A percentile compares a stretch with the other conserved stretches of the same genome.
These are phyloP conservation scores for Tetraneura akinire DNA, from an alignment of 1,140 invertebrate species.

Conservation along the genomic window DNA sequence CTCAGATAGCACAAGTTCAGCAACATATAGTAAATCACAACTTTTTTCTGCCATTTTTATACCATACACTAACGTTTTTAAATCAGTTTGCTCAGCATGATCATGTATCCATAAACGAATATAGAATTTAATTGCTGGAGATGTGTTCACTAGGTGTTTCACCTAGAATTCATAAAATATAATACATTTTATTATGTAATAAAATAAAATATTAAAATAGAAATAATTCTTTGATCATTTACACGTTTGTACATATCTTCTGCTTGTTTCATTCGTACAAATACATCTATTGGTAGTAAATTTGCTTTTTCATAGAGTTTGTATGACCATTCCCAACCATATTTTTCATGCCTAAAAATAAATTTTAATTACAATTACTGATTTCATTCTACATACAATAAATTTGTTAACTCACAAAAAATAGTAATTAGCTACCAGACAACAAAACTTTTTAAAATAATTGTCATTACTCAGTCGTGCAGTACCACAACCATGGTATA, in stretches of 20 bases:
- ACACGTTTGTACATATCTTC: conserved; percentile 56
- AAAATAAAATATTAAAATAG: neutral
- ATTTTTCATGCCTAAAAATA: conserved; percentile 26
- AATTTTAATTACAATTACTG: neutral
- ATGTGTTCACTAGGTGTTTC: conserved; percentile 44
- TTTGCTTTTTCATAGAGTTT: conserved; percentile 66
- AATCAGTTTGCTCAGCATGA: conserved; percentile 34
- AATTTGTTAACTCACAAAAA: conserved; percentile 61
- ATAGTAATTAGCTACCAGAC: conserved; percentile 68
- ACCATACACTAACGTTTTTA: conserved; percentile 36
- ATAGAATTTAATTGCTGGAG: conserved; percentile 33
- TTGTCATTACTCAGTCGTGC: conserved; percentile 58
- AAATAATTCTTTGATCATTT: too few species aligned
- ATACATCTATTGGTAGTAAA: conserved; percentile 61
- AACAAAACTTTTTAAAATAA: conserved; percentile 66
- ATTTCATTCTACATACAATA: neutral
- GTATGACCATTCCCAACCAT: conserved; percentile 65
- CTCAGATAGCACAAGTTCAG: conserved; percentile 33
- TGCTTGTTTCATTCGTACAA: conserved; percentile 59
- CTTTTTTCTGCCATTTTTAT: conserved; percentile 45
- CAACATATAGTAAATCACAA: conserved; percentile 36
- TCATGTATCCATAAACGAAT: conserved; percentile 32
- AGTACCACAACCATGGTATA: conserved; percentile 45
- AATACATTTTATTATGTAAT: neutral
- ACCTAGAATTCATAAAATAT: conserved; percentile 20